Percentiles rank a stretch among this genome's conserved stretches.
phyloP scores from a whole-genome alignment of 2,113 vertebrate species.

The Sinocyclocheilus grahami region DNA sequence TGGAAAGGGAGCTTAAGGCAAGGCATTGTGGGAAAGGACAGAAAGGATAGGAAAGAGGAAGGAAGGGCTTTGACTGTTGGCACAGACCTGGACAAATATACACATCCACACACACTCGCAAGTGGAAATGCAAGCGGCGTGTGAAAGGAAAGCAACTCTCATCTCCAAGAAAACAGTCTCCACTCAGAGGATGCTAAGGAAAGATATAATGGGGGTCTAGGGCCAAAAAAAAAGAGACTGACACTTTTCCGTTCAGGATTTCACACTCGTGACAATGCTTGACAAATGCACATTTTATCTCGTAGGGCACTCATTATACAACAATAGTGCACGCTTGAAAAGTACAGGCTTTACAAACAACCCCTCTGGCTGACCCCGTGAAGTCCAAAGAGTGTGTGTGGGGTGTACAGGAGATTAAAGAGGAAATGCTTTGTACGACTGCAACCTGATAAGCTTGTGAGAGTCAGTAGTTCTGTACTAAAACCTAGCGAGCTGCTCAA shows the following conservation, averaged over 20 bases:
- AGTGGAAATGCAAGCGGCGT: conserved; percentile 40
- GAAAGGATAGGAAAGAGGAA: conserved; percentile 46
- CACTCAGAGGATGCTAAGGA: conserved; percentile 44
- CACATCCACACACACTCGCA: conserved; percentile 40
- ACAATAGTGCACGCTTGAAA: neutral
- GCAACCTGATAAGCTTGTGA: neutral
- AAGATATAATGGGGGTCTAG: conserved; percentile 44
- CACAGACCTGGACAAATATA: conserved; percentile 42
- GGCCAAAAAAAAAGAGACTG: conserved; percentile 40
- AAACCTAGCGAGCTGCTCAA: neutral
- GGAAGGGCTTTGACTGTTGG: conserved; percentile 53
- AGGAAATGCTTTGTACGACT: neutral
- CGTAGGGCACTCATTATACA: neutral
- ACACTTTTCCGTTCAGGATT: conserved; percentile 45
- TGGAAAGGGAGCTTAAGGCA: conserved; percentile 22
- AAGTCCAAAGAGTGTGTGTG: neutral
- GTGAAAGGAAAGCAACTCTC: conserved; percentile 57
- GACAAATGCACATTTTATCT: conserved; percentile 19
- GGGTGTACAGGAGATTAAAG: neutral
- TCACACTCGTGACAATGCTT: conserved; percentile 1
- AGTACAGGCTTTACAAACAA: neutral
- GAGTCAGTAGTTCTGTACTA: neutral
- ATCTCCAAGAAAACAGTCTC: conserved; percentile 51
- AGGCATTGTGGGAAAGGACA: conserved; percentile 49
- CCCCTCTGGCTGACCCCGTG: neutral